phyloP scores from a whole-genome alignment of 2,113 vertebrate species.

The Piliocolobus tephrosceles region DNA sequence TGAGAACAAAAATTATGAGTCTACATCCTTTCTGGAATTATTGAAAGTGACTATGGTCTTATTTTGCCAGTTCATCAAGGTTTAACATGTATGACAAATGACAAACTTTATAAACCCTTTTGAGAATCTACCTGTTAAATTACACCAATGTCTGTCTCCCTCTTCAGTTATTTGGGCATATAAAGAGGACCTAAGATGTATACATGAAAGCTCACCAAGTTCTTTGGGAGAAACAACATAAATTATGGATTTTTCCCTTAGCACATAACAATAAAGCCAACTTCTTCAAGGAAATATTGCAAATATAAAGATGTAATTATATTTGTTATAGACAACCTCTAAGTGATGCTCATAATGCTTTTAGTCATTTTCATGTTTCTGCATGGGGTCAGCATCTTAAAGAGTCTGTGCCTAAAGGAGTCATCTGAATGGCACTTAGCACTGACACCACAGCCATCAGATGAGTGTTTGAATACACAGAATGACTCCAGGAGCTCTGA shows the following conservation, averaged over 20 bases:
- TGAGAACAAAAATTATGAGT: not conserved
- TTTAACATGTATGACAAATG: not conserved
- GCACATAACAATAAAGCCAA: not conserved
- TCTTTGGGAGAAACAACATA: not conserved
- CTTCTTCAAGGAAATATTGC: slow-evolving; percentile 18
- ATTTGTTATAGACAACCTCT: slow-evolving; percentile 15
- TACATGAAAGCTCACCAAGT: not conserved
- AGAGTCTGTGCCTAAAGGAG: slow-evolving; percentile 23
- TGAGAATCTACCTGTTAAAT: not conserved
- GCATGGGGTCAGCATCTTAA: not conserved
- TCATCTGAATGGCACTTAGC: not conserved
- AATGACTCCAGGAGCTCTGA: not conserved
- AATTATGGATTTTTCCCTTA: not conserved
- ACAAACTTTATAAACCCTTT: slow-evolving; percentile 15
- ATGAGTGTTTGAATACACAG: not conserved
- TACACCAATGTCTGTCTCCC: not conserved
- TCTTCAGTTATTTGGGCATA: not conserved
- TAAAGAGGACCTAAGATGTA: not conserved
- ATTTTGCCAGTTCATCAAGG: not conserved
- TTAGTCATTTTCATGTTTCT: slow-evolving; percentile 6
- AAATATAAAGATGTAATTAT: slow-evolving; percentile 44
- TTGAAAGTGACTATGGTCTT: not conserved
- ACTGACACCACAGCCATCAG: not conserved
- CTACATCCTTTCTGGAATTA: not conserved
- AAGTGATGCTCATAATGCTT: not conserved